phyloP scores from a whole-genome alignment of 2,113 vertebrate genomes.

The Tragelaphus imberbis region DNA sequence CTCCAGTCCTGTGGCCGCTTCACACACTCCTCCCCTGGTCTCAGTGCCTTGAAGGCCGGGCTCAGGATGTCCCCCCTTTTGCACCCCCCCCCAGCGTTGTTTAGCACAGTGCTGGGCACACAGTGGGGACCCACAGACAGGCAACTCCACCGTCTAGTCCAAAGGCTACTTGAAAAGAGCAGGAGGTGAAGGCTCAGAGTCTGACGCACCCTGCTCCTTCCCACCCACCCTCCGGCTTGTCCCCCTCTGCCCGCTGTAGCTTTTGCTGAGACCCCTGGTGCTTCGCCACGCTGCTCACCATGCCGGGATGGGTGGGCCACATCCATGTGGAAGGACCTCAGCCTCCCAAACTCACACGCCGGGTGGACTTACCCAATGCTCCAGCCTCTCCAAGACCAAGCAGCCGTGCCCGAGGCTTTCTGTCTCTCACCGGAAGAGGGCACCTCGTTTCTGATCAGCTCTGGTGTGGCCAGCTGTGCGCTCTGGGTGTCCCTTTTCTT shows the following conservation, averaged over 20 bases:
- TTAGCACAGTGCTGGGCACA: neutral
- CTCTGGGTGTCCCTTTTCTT: no score
- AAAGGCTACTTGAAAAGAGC: neutral
- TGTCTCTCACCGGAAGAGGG: neutral
- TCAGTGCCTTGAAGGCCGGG: neutral
- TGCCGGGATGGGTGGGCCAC: neutral
- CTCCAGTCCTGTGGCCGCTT: neutral
- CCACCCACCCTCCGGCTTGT: fast-evolving
- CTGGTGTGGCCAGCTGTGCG: neutral
- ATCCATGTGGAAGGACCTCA: neutral
- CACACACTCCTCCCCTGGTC: no score
- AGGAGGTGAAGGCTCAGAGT: neutral
- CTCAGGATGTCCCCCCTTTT: no score
- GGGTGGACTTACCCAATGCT: neutral
- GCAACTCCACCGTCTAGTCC: neutral
- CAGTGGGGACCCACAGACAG: neutral
- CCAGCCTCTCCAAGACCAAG: neutral
- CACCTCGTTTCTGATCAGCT: fast-evolving
- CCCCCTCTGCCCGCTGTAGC: neutral
- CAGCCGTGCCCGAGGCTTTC: neutral
- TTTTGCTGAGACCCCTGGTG: neutral
- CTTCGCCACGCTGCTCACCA: neutral
- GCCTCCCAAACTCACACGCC: neutral
- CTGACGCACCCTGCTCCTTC: fast-evolving
- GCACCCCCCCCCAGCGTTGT: neutral